Conservation (phyloP, 1,140 invertebrate genomes). For the Zaprionus capensis region DNA sequence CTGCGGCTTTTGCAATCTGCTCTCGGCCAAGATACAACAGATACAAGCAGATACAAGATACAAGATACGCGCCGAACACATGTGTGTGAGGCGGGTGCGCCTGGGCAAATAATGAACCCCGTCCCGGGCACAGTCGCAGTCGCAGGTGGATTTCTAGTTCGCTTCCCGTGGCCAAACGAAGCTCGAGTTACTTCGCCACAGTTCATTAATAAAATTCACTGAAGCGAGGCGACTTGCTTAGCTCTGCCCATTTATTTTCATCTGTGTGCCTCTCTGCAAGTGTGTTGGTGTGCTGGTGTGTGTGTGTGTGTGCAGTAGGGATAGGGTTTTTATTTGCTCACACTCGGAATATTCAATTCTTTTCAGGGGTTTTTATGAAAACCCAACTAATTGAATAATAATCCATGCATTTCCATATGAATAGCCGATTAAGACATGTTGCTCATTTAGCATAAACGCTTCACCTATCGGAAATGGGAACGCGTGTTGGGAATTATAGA, state of each 20-base stretch:
- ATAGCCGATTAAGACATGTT: conserved; percentile 79
- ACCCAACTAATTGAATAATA: conserved; percentile 82
- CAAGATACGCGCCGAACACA: conserved; percentile 47
- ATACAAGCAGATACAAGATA: conserved; percentile 57
- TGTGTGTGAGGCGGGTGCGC: conserved; percentile 40
- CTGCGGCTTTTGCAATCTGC: conserved; percentile 57
- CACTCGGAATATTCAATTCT: conserved; percentile 19
- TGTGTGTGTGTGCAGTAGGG: conserved; percentile 12
- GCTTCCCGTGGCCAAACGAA: conserved; percentile 69
- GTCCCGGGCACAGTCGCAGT: conserved; percentile 35
- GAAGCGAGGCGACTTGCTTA: conserved; percentile 74
- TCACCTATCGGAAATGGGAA: conserved; percentile 50
- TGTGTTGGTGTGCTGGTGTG: neutral
- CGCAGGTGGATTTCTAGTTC: conserved; percentile 74
- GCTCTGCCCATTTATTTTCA: conserved; percentile 71
- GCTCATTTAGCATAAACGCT: conserved; percentile 72
- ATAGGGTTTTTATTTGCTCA: conserved; percentile 31
- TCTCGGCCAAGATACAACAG: conserved; percentile 66
- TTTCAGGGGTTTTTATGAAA: conserved; percentile 47
- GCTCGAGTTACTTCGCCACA: conserved; percentile 75
- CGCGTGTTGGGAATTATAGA: conserved; percentile 34
- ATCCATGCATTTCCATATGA: conserved; percentile 78
- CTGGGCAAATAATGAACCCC: conserved; percentile 69
- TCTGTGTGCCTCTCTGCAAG: conserved; percentile 6
- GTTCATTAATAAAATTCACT: conserved; percentile 82